Evolutionary conservation across 2,113 vertebrate genomes (phyloP).

Genomic region (Thalassoma bifasciatum): DNA sequence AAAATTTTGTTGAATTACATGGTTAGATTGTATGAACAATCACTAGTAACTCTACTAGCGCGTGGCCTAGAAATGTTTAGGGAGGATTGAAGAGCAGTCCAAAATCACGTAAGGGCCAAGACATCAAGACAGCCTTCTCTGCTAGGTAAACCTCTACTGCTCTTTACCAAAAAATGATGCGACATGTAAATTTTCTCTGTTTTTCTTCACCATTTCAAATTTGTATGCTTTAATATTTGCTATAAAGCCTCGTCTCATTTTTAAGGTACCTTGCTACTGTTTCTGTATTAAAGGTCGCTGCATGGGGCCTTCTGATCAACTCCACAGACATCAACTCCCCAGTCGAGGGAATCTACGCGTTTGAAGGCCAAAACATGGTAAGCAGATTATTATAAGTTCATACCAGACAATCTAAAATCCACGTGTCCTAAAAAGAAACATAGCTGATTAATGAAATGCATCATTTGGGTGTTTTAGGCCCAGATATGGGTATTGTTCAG

Average conservation of each 20-base stretch:
- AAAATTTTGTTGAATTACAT: not conserved
- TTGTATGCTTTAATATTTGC: not conserved
- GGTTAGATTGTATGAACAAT: not conserved
- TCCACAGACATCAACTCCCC: not conserved
- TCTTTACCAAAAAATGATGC: not conserved
- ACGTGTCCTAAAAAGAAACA: not conserved
- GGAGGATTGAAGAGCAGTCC: not conserved
- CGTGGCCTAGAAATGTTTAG: not conserved
- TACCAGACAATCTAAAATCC: not conserved
- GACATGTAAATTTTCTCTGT: not conserved
- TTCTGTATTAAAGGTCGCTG: not conserved
- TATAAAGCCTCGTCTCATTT: not conserved
- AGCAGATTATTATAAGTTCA: not conserved
- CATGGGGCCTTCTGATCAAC: slow-evolving; percentile 1
- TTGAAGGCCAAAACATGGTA: not conserved
- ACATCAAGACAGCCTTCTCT: not conserved
- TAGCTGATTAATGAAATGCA: not conserved
- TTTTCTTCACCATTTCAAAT: not conserved
- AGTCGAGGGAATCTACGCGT: not conserved
- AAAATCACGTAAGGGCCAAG: not conserved
- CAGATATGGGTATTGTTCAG: not conserved
- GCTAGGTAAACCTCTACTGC: not conserved
- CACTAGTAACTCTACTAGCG: not conserved
- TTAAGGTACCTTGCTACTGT: not conserved
- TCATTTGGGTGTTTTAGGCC: not conserved